Base-by-base conservation (phyloP, 2,797 vertebrate genomes). In the Cichlasoma orientale region DNA sequence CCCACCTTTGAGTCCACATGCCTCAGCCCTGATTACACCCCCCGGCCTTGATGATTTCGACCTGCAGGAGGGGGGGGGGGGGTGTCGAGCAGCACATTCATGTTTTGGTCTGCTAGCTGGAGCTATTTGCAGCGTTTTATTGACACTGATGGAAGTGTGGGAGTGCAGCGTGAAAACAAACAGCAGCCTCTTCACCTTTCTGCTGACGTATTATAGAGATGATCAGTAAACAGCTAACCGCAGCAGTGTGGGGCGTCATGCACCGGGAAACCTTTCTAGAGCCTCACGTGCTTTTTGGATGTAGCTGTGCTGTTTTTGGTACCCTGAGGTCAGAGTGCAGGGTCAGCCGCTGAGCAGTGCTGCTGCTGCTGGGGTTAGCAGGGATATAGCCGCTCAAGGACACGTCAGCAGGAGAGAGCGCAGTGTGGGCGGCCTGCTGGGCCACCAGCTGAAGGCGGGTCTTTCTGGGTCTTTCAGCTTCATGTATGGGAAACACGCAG, bases 1-100 rank as follows among this genome's bases (percentile, higher is more conserved):
- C 82, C 79, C 79, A 75, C 69, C 84, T 82, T 66, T 50, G 57
- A 71, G 29, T 63, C 31, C 56, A 59, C 72, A 86, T 79, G 66
- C 33, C 38, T 44, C 9, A 21, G 19, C 72, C 27, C 10, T n/a
- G 16, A 74, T 79, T 21, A 50, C 31, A 2, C 3, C 14, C 1
- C 57, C 10, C 31, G 54, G 38, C 58, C 72, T 54, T 36, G 33
- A 55, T 0, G 2, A 14, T 56, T 58, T 25, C 1, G 36, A 73
- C 50, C 53, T 57, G 18, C 19, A 16, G 70, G 54, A 16, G 19
- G 38, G 29, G 73, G 52, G 53, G 11, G 16, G 36, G 12, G 7
- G 13, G n/a, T 50, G 38, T 58, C 23, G 50, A 68, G 53, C 56
- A n/a, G 33, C 27, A 36, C 66, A 82, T 73, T 25, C 2, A 23